These are phyloP conservation scores for Pseudopleuronectes americanus DNA, from an alignment of 2,797 vertebrate genomes.

Conservation along the genomic window DNA sequence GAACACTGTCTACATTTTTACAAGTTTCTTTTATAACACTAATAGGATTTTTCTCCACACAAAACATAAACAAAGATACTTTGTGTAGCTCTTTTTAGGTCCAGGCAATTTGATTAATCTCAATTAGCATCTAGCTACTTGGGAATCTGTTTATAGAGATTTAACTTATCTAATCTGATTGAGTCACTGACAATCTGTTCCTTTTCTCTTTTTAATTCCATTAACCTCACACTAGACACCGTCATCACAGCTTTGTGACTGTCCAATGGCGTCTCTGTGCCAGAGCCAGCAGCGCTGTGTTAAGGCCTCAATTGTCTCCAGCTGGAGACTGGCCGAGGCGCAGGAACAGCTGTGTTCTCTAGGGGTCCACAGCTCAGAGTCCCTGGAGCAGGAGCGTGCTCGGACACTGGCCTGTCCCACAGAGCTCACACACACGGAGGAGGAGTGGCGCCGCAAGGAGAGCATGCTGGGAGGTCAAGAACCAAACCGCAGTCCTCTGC, in stretches of 20 bases:
- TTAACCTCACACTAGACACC: conserved; percentile 67
- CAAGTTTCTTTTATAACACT: no score
- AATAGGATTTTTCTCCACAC: no score
- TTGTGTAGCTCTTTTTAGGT: no score
- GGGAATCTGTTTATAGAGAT: no score
- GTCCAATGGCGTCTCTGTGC: conserved; percentile 88
- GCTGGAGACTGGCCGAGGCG: conserved; percentile 94
- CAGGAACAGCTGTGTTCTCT: conserved; percentile 93
- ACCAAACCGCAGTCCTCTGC: conserved; percentile 85
- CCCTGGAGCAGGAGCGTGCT: conserved; percentile 92
- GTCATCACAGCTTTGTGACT: conserved; percentile 60
- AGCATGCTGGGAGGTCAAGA: conserved; percentile 88
- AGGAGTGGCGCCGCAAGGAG: conserved; percentile 97
- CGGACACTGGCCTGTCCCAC: conserved; percentile 85
- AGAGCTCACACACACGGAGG: conserved; percentile 89
- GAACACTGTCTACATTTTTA: no score
- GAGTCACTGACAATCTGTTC: neutral
- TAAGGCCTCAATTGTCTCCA: conserved; percentile 92
- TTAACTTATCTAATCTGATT: neutral
- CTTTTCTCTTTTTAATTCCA: neutral
- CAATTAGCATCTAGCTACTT: no score
- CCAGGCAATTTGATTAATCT: no score
- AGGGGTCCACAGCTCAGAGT: conserved; percentile 95
- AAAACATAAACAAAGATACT: no score
- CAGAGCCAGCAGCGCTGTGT: conserved; percentile 91